Base-by-base conservation (phyloP, 2,888 invertebrate genomes). In the Caradrina kadenii region DNA sequence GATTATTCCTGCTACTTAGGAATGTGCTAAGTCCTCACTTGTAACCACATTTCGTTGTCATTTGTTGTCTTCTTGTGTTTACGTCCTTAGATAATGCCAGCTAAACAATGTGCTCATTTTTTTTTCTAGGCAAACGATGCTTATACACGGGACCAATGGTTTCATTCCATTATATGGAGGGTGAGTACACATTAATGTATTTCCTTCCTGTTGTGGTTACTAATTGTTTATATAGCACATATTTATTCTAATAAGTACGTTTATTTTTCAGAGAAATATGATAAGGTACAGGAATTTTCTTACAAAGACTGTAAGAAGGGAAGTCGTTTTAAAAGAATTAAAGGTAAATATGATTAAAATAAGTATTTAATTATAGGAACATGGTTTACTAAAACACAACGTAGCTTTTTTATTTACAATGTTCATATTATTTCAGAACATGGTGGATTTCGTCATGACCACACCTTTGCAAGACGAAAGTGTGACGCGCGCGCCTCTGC, bases 141-240 rank as follows among this genome's bases (percentile, higher is more conserved):
- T 54, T 98, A 98, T 88, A 96, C 97, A n/a, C 95, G 98, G 89
- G 98, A 98, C 95, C 98, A 98, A 91, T 98, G 98, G 98, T 97
- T 97, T 80, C 97, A 98, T 90, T 98, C 98, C 63, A 97, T 98
- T 85, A 94, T 97, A 74, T 98, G 98, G 98, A 97, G 97, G 96
- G 98, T 98, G 92, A 94, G 96, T 84, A 66, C 54, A 53, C 26
- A 52, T 56, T 69, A 58, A 58, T 35, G 11, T 42, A 54, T 71
- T 80, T 84, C 73, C 75, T 79, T 79, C 76, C 77, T 50, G 52
- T 72, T 85, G 76, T 59, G 70, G 61, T 73, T 68, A 63, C 13
- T 70, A 56, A 71, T 69, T 81, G 63, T 63, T 66, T 68, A 61
- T 42, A 5, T 49, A 59, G 19, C 11, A 60, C 21, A 62, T 52